Base-by-base conservation (phyloP, 1,140 invertebrate species). In the Cryptotermes secundus region DNA sequence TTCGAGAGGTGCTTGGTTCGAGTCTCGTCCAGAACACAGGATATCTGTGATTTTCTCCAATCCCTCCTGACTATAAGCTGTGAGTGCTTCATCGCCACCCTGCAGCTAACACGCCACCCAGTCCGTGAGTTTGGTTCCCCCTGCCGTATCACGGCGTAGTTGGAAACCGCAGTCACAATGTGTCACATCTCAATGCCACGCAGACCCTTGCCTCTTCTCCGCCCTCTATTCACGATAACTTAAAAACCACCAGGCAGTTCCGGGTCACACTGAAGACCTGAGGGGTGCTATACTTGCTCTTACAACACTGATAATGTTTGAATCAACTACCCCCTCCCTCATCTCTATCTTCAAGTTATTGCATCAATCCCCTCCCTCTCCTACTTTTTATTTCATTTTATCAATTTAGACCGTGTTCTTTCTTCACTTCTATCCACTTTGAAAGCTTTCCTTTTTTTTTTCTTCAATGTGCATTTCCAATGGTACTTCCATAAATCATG, bases 401-500 rank as follows among this genome's bases (percentile, higher is more conserved):
- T 83, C 83, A 83, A 83, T 83, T 83, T 83, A 83, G 83, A 83
- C 49, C 36, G 83, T 79, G 83, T 34, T 65, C 83, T 83, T 83
- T 72, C 49, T 38, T 42, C 34, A 34, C 82, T 38, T 49, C 49
- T 34, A 24, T 53, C 42, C 34, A 34, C 16, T 83, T 65, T 65
- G 35, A 42, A 42, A 34, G 38, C 83, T 35, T 35, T 42, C n/a
- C 38, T 59, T 83, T 65, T 45, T 45, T 72, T 72, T 72, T 72
- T 72, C 14, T 16, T 72, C n/a, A 72, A 72, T 72, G 59, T 72
- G 59, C 59, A 72, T 83, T 83, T 72, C 79, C 79, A 83, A 83
- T 83, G 83, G 34, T 80, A 31, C 45, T 7, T 84, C 80, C 84
- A 84, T 84, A 84, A 84, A 84, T 84, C 84, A 84, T 80, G 38